phyloP scores from a whole-genome alignment of 2,888 invertebrate genomes.

The Limnephilus auricula region DNA sequence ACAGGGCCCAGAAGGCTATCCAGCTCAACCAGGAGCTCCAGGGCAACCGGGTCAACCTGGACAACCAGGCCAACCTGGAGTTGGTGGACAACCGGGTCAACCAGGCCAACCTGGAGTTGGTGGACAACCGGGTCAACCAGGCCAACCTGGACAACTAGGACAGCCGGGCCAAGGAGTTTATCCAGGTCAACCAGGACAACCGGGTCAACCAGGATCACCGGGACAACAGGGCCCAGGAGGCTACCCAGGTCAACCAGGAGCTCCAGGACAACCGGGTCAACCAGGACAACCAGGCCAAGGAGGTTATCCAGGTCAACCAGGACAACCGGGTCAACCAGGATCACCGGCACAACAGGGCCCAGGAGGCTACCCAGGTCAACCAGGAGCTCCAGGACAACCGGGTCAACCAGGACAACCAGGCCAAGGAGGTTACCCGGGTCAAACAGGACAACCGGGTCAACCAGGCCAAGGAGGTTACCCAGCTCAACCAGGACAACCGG shows the following conservation, averaged over 20 bases:
- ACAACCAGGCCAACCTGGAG: slow-evolving; percentile 63
- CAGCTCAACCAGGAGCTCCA: slow-evolving; percentile 70
- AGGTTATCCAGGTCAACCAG: slow-evolving; percentile 71
- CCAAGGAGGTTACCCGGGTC: slow-evolving; percentile 65
- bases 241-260: slow-evolving; percentile 49
- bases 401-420: slow-evolving; percentile 65
- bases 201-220: slow-evolving; percentile 68
- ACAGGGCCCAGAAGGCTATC: slow-evolving; percentile 64
- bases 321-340: slow-evolving; percentile 63
- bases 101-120: too few species aligned
- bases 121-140: slow-evolving; percentile 69
- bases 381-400: slow-evolving; percentile 43
- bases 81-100: too few species aligned
- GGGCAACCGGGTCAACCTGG: slow-evolving; percentile 47
- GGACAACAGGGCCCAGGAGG: slow-evolving; percentile 56
- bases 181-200: slow-evolving; percentile 67
- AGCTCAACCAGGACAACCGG: slow-evolving; percentile 72
- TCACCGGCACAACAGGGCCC: slow-evolving; percentile 50
- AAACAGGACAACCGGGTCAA: slow-evolving; percentile 70
- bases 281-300: slow-evolving; percentile 69
- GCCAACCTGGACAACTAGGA: slow-evolving; percentile 68
- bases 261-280: slow-evolving; percentile 70
- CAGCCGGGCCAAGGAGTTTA: slow-evolving; percentile 71
- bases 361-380: slow-evolving; percentile 66
- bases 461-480: slow-evolving; percentile 61